Evolutionary conservation across 2,888 invertebrate species (phyloP).

Genomic region (Galerucella nymphaeae): DNA sequence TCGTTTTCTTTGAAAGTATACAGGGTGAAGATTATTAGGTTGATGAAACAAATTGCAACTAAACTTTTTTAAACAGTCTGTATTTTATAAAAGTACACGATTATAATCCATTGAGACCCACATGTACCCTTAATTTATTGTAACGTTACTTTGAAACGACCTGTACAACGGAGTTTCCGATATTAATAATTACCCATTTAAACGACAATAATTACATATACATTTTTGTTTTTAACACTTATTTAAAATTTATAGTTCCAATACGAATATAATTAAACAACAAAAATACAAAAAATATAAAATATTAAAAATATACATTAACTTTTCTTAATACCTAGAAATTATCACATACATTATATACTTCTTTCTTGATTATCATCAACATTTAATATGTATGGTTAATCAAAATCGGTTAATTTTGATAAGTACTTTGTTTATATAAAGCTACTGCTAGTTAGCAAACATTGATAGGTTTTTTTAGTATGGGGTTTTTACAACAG

Average conservation of each 20-base stretch:
- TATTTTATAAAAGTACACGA: constrained; percentile 4
- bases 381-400: constrained; percentile 35
- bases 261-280: constrained; percentile 46
- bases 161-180: background rate
- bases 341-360: constrained; percentile 52
- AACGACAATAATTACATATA: constrained; percentile 33
- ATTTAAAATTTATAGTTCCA: constrained; percentile 40
- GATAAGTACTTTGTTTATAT: constrained; percentile 40
- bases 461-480: constrained; percentile 7
- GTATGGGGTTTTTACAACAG: constrained; percentile 5
- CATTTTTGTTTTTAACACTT: constrained; percentile 26
- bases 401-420: constrained; percentile 34
- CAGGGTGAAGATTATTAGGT: background rate
- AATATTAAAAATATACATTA: constrained; percentile 48
- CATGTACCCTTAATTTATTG: constrained; percentile 1
- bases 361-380: constrained; percentile 43
- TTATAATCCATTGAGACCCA: background rate
- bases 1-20: too few relatives aligned
- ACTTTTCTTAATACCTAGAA: constrained; percentile 50
- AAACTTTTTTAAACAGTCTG: constrained; percentile 4
- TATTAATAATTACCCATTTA: constrained; percentile 34
- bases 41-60: background rate
- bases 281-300: constrained; percentile 48
- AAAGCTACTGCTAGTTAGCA: constrained; percentile 18
- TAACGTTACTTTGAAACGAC: background rate